Conservation (phyloP, 2,888 invertebrate species). For the Ormyrus rosae region DNA sequence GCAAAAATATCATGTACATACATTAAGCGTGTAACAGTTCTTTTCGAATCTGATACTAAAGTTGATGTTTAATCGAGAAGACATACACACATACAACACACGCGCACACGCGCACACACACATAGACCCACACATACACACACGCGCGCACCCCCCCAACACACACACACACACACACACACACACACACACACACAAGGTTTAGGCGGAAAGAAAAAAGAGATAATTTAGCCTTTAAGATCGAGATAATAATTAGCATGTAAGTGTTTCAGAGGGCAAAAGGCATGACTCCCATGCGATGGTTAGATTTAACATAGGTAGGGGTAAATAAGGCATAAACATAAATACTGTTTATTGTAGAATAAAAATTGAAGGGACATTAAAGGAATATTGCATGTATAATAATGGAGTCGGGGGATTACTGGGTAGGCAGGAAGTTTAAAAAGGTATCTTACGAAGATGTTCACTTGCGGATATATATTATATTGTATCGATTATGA, state of each 20-base stretch:
- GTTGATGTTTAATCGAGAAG: constrained; percentile 10
- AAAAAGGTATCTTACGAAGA: constrained; percentile 34
- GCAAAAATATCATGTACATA: constrained; percentile 23
- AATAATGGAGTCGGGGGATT: neutral
- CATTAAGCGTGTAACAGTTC: constrained; percentile 19
- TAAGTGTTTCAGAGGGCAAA: constrained; percentile 66
- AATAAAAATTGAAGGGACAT: constrained; percentile 22
- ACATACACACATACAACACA: too few relatives aligned
- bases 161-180: too few relatives aligned
- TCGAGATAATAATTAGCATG: constrained; percentile 73
- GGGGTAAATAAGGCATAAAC: constrained; percentile 35
- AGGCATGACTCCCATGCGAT: constrained; percentile 27
- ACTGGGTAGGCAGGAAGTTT: constrained; percentile 10
- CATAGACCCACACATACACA: too few relatives aligned
- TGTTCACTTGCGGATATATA: constrained; percentile 37
- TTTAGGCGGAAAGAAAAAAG: constrained; percentile 4
- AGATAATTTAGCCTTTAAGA: constrained; percentile 55
- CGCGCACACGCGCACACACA: too few relatives aligned
- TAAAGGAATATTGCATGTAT: constrained; percentile 26
- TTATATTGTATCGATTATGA: constrained; percentile 34
- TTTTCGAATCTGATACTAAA: constrained; percentile 4
- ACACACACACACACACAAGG: too few relatives aligned
- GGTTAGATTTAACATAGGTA: constrained; percentile 29
- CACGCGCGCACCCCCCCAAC: too few relatives aligned
- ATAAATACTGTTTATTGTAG: constrained; percentile 50